Conservation (phyloP, 2,797 vertebrate genomes). For the Gorsachius magnificus region DNA sequence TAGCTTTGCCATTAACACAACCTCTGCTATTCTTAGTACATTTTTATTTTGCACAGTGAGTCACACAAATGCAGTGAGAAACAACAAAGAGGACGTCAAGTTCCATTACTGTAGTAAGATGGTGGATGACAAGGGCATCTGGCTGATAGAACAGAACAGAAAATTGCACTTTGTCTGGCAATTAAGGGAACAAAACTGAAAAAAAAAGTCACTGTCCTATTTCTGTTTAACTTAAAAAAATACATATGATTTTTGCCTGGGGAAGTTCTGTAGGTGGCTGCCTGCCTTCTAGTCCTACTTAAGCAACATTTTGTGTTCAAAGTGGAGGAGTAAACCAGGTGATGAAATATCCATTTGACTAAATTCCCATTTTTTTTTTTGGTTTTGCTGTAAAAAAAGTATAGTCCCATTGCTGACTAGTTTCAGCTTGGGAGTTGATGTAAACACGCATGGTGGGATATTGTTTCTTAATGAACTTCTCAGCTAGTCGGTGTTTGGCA, state of each 20-base stretch:
- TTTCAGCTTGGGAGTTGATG: not conserved
- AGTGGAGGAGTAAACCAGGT: not conserved
- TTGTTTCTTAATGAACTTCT: not conserved
- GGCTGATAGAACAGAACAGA: constrained; percentile 49
- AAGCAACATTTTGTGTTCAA: not conserved
- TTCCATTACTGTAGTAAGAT: constrained; percentile 34
- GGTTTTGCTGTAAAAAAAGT: not conserved
- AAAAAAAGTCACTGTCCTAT: constrained; percentile 30
- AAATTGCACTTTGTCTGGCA: constrained; percentile 65
- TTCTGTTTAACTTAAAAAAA: constrained; percentile 43
- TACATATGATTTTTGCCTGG: constrained; percentile 22
- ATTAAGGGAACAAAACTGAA: constrained; percentile 34
- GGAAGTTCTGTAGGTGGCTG: constrained; percentile 39
- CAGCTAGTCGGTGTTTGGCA: not conserved
- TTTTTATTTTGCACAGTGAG: constrained; percentile 59
- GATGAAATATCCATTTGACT: constrained; percentile 29
- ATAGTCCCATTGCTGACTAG: not conserved
- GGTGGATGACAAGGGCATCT: constrained; percentile 57
- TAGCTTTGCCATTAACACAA: constrained; percentile 35
- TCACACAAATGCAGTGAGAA: constrained; percentile 30
- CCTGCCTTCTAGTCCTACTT: not conserved
- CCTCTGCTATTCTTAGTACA: constrained; percentile 26
- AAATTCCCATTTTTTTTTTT: not conserved
- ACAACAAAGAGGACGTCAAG: constrained; percentile 40
- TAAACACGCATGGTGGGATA: not conserved